These are phyloP conservation scores for Lucifuga dentata DNA, from an alignment of 2,113 vertebrate species.

Conservation along the genomic window DNA sequence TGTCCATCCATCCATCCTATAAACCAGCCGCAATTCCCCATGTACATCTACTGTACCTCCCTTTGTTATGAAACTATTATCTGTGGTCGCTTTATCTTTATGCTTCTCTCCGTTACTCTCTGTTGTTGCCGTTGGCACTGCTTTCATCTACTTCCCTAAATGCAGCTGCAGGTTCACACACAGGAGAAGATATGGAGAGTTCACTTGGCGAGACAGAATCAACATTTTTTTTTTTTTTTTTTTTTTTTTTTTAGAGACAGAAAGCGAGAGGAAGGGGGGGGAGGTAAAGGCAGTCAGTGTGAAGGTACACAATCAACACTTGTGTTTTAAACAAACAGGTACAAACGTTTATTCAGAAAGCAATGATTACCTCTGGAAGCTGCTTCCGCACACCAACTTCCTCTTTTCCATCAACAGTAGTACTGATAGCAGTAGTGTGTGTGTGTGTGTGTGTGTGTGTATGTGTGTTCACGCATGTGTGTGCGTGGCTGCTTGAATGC, in stretches of 20 bases:
- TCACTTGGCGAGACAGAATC: slow-evolving; percentile 13
- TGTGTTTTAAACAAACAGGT: slow-evolving; percentile 53
- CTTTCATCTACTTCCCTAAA: slow-evolving; percentile 74
- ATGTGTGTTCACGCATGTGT: slow-evolving; percentile 10
- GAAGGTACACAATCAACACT: slow-evolving; percentile 23
- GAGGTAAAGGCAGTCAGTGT: slow-evolving; percentile 7
- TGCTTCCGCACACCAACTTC: slow-evolving; percentile 67
- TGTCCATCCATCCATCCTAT: neutral
- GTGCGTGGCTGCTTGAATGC: neutral
- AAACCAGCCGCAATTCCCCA: slow-evolving; percentile 7
- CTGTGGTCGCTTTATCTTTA: slow-evolving; percentile 54
- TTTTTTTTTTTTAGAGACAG: neutral
- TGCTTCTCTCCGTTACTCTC: slow-evolving; percentile 17
- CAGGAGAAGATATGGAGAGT: slow-evolving; percentile 6
- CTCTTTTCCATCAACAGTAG: slow-evolving; percentile 75
- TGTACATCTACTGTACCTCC: slow-evolving; percentile 5
- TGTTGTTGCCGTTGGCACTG: slow-evolving; percentile 60
- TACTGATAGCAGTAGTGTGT: slow-evolving; percentile 60
- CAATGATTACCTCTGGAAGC: slow-evolving; percentile 55
- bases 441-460: slow-evolving; percentile 20
- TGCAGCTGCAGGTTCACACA: slow-evolving; percentile 32
- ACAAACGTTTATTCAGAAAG: slow-evolving; percentile 61
- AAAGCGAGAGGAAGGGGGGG: slow-evolving; percentile 23
- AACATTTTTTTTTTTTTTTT: slow-evolving; percentile 1
- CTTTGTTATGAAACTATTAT: slow-evolving; percentile 34